Conservation (phyloP, 2,888 invertebrate species). For the Stomorhina lunata region DNA sequence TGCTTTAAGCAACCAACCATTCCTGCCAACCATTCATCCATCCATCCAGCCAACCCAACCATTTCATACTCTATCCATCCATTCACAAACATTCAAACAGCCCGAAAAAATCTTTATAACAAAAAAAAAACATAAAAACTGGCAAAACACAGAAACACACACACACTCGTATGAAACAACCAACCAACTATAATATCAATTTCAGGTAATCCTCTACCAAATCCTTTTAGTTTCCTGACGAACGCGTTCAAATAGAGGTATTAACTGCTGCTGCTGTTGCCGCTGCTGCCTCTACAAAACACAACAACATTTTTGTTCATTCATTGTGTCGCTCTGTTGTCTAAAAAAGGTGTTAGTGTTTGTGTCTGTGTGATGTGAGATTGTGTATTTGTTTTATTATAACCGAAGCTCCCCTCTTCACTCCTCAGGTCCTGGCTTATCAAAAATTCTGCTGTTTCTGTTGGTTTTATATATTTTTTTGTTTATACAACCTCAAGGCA, state of each 20-base stretch:
- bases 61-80: no score
- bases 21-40: not conserved
- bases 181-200: slow-evolving; percentile 60
- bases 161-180: no score
- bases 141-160: slow-evolving; percentile 1
- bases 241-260: slow-evolving; percentile 60
- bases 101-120: slow-evolving; percentile 10
- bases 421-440: not conserved
- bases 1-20: slow-evolving; percentile 22
- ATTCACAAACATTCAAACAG: slow-evolving; percentile 16
- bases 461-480: slow-evolving; percentile 47
- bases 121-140: slow-evolving; percentile 7
- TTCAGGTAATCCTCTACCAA: slow-evolving; percentile 65
- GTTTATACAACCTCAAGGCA: slow-evolving; percentile 62
- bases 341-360: not conserved
- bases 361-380: slow-evolving; percentile 8
- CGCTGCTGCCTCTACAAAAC: no score
- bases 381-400: slow-evolving; percentile 29
- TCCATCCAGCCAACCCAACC: slow-evolving; percentile 23
- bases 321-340: no score
- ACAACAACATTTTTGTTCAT: no score
- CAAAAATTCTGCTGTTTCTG: slow-evolving; percentile 4
- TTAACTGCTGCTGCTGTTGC: slow-evolving; percentile 58
- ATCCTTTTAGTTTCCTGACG: slow-evolving; percentile 63
- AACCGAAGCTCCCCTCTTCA: not conserved